Percentiles rank a stretch among this genome's conserved stretches.
Evolutionary conservation across 2,113 vertebrate genomes (phyloP).

Genomic region (Apodemus sylvaticus): DNA sequence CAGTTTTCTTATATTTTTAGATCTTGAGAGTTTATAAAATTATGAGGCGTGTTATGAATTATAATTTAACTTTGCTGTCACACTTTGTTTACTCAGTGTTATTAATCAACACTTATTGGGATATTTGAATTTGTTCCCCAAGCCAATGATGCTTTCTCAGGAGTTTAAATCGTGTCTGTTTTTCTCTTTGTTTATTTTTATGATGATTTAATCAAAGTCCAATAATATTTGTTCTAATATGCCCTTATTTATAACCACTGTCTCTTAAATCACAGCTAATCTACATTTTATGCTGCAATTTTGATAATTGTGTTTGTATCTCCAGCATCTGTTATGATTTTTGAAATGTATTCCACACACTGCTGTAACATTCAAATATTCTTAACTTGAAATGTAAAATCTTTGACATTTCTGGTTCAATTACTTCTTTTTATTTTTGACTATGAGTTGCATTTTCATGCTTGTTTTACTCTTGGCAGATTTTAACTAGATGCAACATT

Average conservation of each 20-base stretch:
- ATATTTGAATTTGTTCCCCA: not conserved
- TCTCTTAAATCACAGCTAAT: not conserved
- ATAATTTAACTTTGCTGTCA: not conserved
- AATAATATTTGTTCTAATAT: not conserved
- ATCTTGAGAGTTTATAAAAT: not conserved
- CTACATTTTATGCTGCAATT: not conserved
- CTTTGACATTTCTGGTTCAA: not conserved
- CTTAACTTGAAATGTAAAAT: not conserved
- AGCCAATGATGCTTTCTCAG: not conserved
- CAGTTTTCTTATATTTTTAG: not conserved
- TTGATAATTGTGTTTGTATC: not conserved
- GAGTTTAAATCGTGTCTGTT: not conserved
- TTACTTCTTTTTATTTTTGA: not conserved
- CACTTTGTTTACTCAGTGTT: not conserved
- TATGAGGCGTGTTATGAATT: not conserved
- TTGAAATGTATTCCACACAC: not conserved
- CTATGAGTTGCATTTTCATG: not conserved
- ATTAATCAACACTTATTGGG: not conserved
- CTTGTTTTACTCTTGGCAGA: not conserved
- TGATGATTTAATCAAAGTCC: not conserved
- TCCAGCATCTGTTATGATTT: not conserved
- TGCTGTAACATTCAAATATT: not conserved
- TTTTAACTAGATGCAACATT: not conserved
- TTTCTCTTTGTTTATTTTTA: not conserved
- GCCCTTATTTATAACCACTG: not conserved